Percentiles rank a stretch among this genome's conserved stretches.
Evolutionary conservation across 2,113 vertebrate genomes (phyloP).

Genomic region (Sceloporus undulatus): DNA sequence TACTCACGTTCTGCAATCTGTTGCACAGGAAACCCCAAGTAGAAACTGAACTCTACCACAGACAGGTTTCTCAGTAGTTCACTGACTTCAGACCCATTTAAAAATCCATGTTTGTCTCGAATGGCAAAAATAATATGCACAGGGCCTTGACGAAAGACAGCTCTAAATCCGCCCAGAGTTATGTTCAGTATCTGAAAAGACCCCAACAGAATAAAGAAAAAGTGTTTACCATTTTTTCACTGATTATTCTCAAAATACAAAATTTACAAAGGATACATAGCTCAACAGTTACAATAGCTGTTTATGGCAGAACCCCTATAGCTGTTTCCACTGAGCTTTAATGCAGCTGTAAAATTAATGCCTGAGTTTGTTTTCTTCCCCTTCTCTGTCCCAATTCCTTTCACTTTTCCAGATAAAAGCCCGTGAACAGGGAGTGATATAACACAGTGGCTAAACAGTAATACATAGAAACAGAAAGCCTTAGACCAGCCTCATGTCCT

Average conservation of each 20-base stretch:
- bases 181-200: constrained; percentile 91
- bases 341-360: background rate
- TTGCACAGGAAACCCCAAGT: constrained; percentile 94
- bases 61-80: constrained; percentile 87
- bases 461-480: no score
- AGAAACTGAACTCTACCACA: constrained; percentile 96
- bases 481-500: no score
- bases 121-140: constrained; percentile 90
- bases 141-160: constrained; percentile 76
- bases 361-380: no score
- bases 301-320: background rate
- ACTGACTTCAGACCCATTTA: constrained; percentile 91
- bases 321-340: background rate
- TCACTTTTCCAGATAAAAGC: background rate
- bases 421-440: no score
- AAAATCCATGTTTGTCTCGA: constrained; percentile 75
- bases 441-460: no score
- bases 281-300: background rate
- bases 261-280: background rate
- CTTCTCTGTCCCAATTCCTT: background rate
- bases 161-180: constrained; percentile 75
- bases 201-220: constrained; percentile 20
- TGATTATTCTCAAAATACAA: background rate
- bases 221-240: background rate
- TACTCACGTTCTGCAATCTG: constrained; percentile 97